Evolutionary conservation across 1,140 invertebrate species (phyloP).

Genomic region (Nasonia longicornis): DNA sequence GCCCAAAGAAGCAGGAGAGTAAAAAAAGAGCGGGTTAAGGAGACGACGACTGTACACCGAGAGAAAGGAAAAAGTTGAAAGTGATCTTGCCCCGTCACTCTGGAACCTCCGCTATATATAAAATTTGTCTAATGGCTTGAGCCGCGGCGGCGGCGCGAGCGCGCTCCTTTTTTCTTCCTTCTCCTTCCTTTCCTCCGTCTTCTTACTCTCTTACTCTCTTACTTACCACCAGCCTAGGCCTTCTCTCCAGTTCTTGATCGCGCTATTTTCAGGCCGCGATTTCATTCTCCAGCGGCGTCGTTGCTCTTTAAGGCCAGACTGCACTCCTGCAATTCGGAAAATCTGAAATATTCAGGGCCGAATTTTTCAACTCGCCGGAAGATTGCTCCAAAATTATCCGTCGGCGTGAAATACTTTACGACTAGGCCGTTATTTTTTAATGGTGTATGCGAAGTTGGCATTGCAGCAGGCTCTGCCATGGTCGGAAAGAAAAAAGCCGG

Average conservation of each 20-base stretch:
- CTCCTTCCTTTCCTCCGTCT: conserved; percentile 26
- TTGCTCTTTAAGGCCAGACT: conserved; percentile 1
- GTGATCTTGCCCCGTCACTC: conserved; percentile 29
- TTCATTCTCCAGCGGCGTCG: background rate
- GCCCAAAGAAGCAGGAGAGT: background rate
- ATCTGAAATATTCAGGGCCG: background rate
- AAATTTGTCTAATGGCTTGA: conserved; percentile 65
- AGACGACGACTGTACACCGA: background rate
- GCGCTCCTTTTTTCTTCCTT: conserved; percentile 37
- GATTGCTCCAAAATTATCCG: too few species aligned
- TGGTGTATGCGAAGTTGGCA: too few species aligned
- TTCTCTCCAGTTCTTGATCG: background rate
- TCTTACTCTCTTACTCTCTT: conserved; percentile 14
- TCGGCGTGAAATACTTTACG: too few species aligned
- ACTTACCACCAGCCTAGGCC: conserved; percentile 2
- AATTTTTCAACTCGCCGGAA: background rate
- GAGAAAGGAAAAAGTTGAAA: conserved; percentile 29
- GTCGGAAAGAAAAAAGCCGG: too few species aligned
- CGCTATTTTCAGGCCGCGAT: conserved; percentile 25
- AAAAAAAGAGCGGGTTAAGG: background rate
- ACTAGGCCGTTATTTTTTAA: too few species aligned
- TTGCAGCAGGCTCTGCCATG: too few species aligned
- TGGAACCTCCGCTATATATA: conserved; percentile 57
- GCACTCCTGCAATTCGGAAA: background rate
- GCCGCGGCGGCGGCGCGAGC: conserved; percentile 37